Evolutionary conservation across 2,797 vertebrate species (phyloP).

Genomic region (Acanthis flammea): DNA sequence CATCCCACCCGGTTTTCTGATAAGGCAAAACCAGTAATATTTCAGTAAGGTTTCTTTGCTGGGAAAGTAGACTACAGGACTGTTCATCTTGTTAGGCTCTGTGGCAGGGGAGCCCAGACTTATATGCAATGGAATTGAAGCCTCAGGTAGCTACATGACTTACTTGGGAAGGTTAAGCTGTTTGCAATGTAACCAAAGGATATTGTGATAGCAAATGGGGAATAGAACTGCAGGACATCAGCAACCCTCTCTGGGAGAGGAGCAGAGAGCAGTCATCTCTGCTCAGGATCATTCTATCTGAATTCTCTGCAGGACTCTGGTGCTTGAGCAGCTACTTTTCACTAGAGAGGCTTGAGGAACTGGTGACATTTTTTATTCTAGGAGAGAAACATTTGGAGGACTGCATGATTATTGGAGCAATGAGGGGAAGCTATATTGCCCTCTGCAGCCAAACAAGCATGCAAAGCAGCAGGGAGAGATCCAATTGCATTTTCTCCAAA

Average conservation of each 20-base stretch:
- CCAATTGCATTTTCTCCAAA: neutral
- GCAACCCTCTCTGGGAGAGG: neutral
- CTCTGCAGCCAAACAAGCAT: neutral
- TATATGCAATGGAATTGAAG: rapidly evolving
- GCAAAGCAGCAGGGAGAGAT: neutral
- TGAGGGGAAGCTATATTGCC: neutral
- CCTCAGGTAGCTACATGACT: neutral
- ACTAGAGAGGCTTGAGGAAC: neutral
- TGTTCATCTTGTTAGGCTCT: neutral
- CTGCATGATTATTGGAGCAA: neutral
- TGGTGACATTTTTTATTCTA: neutral
- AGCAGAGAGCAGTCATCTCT: neutral
- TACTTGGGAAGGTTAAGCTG: neutral
- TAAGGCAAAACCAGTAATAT: neutral
- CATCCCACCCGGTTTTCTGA: neutral
- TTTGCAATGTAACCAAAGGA: neutral
- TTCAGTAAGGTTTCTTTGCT: neutral
- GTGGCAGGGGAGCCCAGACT: neutral
- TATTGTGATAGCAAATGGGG: neutral
- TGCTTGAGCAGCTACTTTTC: neutral
- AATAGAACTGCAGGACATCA: neutral
- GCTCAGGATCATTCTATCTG: neutral
- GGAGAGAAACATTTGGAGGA: neutral
- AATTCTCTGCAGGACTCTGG: neutral
- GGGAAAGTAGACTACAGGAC: neutral